Percentiles rank a stretch among this genome's conserved stretches.
Conservation (phyloP, 2,113 vertebrate species). For the Poeciliopsis occidentalis region DNA sequence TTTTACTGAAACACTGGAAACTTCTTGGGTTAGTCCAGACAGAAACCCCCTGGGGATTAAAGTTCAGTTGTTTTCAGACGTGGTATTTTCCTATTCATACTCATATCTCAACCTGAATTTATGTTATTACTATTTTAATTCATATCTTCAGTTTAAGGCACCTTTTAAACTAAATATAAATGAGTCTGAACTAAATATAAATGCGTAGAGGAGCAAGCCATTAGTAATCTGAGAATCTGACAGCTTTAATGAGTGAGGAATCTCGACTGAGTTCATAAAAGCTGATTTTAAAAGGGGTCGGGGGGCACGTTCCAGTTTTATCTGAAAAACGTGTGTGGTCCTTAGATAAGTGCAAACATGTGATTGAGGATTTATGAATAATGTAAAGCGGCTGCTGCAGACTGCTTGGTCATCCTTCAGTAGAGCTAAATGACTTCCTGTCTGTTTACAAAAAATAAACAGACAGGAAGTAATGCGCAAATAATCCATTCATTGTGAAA, state of each 20-base stretch:
- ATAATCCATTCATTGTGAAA: not conserved
- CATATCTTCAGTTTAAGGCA: too few species aligned
- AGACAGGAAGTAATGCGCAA: not conserved
- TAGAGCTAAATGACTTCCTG: not conserved
- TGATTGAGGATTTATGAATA: not conserved
- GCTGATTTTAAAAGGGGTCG: not conserved
- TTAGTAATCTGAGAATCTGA: not conserved
- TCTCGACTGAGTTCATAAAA: not conserved
- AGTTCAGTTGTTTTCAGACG: not conserved
- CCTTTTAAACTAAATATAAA: too few species aligned
- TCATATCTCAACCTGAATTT: too few species aligned
- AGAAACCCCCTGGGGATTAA: not conserved
- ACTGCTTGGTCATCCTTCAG: not conserved
- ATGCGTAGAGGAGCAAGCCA: too few species aligned
- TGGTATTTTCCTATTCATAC: too few species aligned
- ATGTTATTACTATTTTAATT: too few species aligned
- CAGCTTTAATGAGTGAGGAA: not conserved
- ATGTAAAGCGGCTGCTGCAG: not conserved
- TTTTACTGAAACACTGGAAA: not conserved
- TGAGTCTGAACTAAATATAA: too few species aligned
- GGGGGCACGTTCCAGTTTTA: too few species aligned
- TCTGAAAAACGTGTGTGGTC: too few species aligned
- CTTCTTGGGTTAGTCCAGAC: not conserved
- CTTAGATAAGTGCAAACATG: not conserved
- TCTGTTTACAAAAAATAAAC: not conserved